These are phyloP conservation scores for Montipora cactus DNA, from an alignment of 64 coral and sea anemone species.

Conservation along the genomic window DNA sequence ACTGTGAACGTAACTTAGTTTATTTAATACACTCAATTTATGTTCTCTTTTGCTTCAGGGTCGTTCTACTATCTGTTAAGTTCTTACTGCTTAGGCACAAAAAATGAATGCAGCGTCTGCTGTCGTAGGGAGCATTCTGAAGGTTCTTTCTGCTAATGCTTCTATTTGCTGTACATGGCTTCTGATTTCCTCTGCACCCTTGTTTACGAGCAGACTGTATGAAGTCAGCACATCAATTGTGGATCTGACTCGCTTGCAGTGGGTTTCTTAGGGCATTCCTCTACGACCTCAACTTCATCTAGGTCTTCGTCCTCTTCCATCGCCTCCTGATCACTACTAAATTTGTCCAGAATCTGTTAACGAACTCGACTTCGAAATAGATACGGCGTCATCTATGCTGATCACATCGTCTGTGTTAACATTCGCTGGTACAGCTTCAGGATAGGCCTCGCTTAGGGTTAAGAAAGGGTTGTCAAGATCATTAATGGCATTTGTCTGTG, in stretches of 20 bases:
- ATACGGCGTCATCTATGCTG: constrained; percentile 59
- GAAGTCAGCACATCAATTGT: constrained; percentile 67
- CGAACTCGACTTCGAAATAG: constrained; percentile 27
- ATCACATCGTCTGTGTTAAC: constrained; percentile 53
- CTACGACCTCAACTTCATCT: constrained; percentile 72
- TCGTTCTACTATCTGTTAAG: neutral
- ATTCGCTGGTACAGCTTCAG: constrained; percentile 43
- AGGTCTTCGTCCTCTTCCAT: constrained; percentile 63
- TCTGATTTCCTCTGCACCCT: constrained; percentile 68
- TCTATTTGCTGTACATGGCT: constrained; percentile 56
- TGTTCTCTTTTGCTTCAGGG: neutral
- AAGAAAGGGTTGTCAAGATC: constrained; percentile 62
- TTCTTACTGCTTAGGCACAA: constrained; percentile 48
- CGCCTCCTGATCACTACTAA: constrained; percentile 54
- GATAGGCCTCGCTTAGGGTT: constrained; percentile 48
- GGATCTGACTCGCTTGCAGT: constrained; percentile 56
- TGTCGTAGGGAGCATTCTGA: constrained; percentile 59
- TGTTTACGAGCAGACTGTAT: constrained; percentile 72
- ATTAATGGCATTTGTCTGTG: constrained; percentile 71
- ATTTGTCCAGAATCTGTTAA: constrained; percentile 75
- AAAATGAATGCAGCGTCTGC: constrained; percentile 62
- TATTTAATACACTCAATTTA: neutral
- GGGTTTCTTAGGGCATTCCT: constrained; percentile 59
- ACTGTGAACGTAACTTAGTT: neutral
- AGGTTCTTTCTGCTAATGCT: constrained; percentile 61